phyloP scores from a whole-genome alignment of 2,888 invertebrate species.

The Stegana nigrithorax region DNA sequence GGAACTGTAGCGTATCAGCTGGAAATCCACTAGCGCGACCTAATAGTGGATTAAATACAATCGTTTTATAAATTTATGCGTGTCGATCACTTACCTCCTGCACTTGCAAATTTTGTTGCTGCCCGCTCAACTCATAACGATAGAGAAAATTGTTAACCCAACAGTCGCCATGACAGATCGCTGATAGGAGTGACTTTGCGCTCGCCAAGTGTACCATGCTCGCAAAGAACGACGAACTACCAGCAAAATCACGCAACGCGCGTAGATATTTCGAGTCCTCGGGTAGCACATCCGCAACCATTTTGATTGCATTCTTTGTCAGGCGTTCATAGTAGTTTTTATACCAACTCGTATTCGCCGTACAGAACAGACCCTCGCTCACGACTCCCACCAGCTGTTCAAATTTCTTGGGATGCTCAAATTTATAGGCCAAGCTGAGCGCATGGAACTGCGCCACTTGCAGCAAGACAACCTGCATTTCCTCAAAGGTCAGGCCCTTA shows the following conservation, averaged over 20 bases:
- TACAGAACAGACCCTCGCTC: conserved; percentile 73
- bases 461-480: conserved; percentile 73
- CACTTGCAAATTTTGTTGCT: neutral
- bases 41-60: conserved; percentile 46
- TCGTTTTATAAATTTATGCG: neutral
- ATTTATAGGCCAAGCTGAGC: conserved; percentile 74
- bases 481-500: conserved; percentile 73
- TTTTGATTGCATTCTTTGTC: conserved; percentile 74
- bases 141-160: conserved; percentile 82
- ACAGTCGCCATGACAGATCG: conserved; percentile 81
- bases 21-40: conserved; percentile 80
- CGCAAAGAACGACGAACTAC: conserved; percentile 75
- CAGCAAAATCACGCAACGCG: conserved; percentile 74
- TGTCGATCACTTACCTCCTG: neutral
- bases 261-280: conserved; percentile 70
- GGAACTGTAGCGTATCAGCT: conserved; percentile 77
- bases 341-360: conserved; percentile 78
- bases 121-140: conserved; percentile 65
- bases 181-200: conserved; percentile 75
- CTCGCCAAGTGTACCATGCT: conserved; percentile 76
- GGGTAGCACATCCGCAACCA: conserved; percentile 70
- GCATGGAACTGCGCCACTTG: conserved; percentile 76
- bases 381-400: conserved; percentile 68
- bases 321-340: conserved; percentile 76
- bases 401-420: conserved; percentile 72